Percentiles rank a stretch among this genome's conserved stretches.
These are phyloP conservation scores for Acrocephalus arundinaceus DNA, from an alignment of 2,113 vertebrate species.

Conservation along the genomic window DNA sequence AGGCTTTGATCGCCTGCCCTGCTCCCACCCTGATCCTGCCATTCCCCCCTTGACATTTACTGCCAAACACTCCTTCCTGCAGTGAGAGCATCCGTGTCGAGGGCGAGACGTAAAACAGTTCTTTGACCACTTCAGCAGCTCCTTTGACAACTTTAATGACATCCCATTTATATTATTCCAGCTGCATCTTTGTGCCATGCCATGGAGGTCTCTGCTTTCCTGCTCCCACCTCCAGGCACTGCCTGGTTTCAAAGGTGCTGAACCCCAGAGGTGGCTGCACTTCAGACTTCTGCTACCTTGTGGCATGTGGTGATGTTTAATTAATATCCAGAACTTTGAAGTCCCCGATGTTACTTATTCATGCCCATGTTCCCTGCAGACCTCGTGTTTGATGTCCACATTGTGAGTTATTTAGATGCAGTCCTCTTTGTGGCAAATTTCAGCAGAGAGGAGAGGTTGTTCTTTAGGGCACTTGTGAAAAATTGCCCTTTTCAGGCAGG, in stretches of 20 bases:
- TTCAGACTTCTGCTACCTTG: neutral
- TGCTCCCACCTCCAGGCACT: neutral
- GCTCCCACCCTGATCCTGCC: rapidly evolving
- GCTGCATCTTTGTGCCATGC: neutral
- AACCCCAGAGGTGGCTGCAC: neutral
- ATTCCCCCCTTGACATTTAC: neutral
- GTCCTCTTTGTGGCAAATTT: neutral
- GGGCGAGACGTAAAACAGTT: rapidly evolving
- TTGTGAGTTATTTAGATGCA: conserved; percentile 5
- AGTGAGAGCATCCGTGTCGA: neutral
- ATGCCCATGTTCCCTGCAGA: neutral
- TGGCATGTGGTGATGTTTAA: conserved; percentile 49
- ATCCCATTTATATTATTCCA: neutral
- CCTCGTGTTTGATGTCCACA: conserved; percentile 31
- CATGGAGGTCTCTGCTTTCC: neutral
- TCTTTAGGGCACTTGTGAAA: neutral
- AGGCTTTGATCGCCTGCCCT: neutral
- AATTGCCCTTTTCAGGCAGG: neutral
- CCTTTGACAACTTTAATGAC: neutral
- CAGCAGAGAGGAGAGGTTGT: neutral
- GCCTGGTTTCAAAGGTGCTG: neutral
- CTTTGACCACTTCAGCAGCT: neutral
- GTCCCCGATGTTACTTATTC: conserved; percentile 48
- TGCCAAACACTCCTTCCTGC: neutral
- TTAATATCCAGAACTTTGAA: conserved; percentile 55